Conservation (phyloP, 35 echinoderm and acorn worm species). For the Holothuria glaberrima region DNA sequence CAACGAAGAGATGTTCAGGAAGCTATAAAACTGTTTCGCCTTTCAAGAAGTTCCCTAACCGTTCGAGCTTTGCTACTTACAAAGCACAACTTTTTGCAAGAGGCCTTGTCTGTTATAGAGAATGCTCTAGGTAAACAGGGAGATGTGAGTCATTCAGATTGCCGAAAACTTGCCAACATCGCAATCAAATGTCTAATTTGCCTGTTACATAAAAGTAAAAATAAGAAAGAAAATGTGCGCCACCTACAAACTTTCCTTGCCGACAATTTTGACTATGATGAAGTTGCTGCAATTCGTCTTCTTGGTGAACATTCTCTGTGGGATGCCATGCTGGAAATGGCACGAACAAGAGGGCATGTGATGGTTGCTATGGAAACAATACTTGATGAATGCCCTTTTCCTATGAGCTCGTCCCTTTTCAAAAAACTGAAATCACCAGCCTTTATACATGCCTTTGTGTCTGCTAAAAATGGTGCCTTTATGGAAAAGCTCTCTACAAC, state of each 20-base stretch:
- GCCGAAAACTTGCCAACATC: conserved; percentile 62
- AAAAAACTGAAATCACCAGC: conserved; percentile 31
- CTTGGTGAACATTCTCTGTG: conserved; percentile 71
- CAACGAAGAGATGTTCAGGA: conserved; percentile 54
- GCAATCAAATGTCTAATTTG: conserved; percentile 75
- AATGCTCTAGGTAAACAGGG: conserved; percentile 43
- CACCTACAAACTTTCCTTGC: conserved; percentile 51
- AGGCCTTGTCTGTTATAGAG: conserved; percentile 66
- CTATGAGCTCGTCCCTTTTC: background rate
- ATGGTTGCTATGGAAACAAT: conserved; percentile 43
- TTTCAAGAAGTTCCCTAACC: conserved; percentile 66
- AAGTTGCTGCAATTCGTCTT: conserved; percentile 56
- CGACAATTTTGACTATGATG: conserved; percentile 95
- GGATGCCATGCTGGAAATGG: conserved; percentile 78
- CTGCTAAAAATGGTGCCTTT: conserved; percentile 23
- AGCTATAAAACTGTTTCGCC: conserved; percentile 74
- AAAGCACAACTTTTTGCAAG: conserved; percentile 63
- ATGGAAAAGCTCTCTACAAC: conserved; percentile 8
- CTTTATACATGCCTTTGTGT: conserved; percentile 18
- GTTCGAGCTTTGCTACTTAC: conserved; percentile 58
- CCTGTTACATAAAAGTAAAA: conserved; percentile 2
- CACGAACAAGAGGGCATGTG: conserved; percentile 60
- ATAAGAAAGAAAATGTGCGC: background rate
- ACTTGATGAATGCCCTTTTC: background rate
- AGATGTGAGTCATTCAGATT: conserved; percentile 65